phyloP scores from a whole-genome alignment of 2,113 vertebrate genomes.

The Thunnus maccoyii region DNA sequence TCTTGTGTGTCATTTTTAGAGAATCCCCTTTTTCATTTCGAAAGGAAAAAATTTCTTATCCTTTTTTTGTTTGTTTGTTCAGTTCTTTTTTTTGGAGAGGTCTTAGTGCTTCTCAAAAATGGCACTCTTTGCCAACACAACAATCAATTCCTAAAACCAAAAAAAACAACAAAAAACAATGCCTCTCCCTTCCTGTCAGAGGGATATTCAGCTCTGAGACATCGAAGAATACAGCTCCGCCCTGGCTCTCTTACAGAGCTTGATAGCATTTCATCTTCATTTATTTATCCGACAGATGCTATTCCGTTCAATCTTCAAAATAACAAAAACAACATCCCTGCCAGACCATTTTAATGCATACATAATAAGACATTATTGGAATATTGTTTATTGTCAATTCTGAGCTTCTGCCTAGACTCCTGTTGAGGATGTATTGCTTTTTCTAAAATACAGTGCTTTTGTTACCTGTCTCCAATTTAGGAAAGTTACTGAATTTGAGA shows the following conservation, averaged over 20 bases:
- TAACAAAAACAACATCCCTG: constrained; percentile 46
- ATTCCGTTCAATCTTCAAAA: constrained; percentile 45
- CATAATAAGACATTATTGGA: constrained; percentile 57
- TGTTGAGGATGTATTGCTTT: constrained; percentile 22
- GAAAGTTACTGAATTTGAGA: constrained; percentile 16
- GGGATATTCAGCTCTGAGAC: constrained; percentile 32
- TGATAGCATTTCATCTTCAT: constrained; percentile 69
- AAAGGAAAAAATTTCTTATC: neutral
- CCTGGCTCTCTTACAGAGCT: constrained; percentile 10
- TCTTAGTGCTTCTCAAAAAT: constrained; percentile 44
- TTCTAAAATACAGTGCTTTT: constrained; percentile 3
- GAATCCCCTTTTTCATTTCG: constrained; percentile 16
- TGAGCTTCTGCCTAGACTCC: constrained; percentile 22
- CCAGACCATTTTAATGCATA: constrained; percentile 56
- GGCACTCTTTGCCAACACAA: constrained; percentile 17
- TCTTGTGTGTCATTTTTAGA: constrained; percentile 15
- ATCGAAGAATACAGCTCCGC: constrained; percentile 39
- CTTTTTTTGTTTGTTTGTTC: constrained; percentile 14
- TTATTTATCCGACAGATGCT: constrained; percentile 62
- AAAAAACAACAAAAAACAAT: neutral
- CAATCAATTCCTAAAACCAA: constrained; percentile 46
- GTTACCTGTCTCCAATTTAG: constrained; percentile 23
- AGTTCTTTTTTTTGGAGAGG: neutral
- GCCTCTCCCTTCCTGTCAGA: constrained; percentile 27
- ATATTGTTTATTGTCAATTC: constrained; percentile 45